These are phyloP conservation scores for Uropetala carovei DNA, from an alignment of 2,888 invertebrate species.

Conservation along the genomic window DNA sequence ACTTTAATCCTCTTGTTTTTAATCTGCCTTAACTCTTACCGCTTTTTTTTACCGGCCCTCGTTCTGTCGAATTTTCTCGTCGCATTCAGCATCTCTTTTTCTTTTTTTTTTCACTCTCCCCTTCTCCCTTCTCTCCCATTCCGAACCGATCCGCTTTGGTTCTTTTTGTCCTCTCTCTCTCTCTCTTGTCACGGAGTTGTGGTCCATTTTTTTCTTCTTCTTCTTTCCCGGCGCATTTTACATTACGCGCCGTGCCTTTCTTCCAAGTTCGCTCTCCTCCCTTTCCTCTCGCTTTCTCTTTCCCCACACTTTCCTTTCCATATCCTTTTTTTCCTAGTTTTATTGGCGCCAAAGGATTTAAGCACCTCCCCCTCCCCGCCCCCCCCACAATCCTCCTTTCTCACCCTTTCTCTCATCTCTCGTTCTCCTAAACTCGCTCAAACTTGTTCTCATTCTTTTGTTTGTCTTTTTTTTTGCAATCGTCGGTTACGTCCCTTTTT, in stretches of 20 bases:
- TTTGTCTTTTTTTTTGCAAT: not conserved
- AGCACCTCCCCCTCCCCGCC: not conserved
- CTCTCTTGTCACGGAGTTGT: not conserved
- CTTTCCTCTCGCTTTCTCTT: not conserved
- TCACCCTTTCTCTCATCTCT: not conserved
- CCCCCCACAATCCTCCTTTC: not conserved
- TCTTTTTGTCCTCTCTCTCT: not conserved
- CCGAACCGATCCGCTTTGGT: not conserved
- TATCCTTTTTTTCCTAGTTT: not conserved
- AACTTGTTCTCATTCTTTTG: not conserved
- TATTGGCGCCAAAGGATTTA: not conserved
- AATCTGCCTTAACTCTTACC: not conserved
- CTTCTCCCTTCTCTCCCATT: not conserved
- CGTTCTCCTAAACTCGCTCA: not conserved
- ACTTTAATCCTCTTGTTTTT: constrained; percentile 35
- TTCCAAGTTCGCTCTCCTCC: not conserved
- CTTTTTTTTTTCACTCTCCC: not conserved
- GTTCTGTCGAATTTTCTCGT: constrained; percentile 12
- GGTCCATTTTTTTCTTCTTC: not conserved
- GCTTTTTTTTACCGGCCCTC: not conserved
- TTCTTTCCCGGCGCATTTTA: not conserved
- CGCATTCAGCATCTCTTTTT: not conserved
- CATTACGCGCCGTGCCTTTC: no score
- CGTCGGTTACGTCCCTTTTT: not conserved
- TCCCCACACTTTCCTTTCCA: not conserved